Evolutionary conservation across 2,113 vertebrate genomes (phyloP).

Genomic region (Silurus meridionalis): DNA sequence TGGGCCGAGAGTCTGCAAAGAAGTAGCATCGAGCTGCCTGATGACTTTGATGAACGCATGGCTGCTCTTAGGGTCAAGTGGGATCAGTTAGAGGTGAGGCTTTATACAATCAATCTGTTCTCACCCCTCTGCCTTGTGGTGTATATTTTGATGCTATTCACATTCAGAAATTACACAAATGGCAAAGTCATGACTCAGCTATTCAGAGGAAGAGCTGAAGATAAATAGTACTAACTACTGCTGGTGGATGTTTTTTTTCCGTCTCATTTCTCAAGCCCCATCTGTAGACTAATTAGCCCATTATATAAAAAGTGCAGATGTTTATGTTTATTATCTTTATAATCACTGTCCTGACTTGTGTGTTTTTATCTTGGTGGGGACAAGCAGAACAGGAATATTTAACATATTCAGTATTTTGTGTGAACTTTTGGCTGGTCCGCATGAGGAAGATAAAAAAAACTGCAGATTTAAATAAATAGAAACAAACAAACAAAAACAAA

Average conservation of each 20-base stretch:
- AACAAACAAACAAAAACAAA: background rate
- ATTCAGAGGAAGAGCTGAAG: background rate
- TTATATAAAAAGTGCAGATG: background rate
- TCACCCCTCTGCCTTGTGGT: background rate
- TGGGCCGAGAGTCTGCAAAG: conserved; percentile 86
- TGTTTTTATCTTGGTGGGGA: background rate
- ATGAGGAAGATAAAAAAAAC: background rate
- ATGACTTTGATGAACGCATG: conserved; percentile 83
- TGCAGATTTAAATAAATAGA: background rate
- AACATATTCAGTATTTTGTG: background rate
- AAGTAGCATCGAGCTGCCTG: conserved; percentile 80
- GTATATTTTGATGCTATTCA: background rate
- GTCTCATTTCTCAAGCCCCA: background rate
- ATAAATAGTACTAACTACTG: background rate
- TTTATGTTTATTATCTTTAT: background rate
- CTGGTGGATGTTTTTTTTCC: background rate
- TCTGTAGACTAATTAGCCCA: background rate
- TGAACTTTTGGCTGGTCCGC: background rate
- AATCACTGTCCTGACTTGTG: background rate
- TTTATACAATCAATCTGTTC: conserved; percentile 10
- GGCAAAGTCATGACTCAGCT: background rate
- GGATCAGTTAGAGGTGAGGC: conserved; percentile 88
- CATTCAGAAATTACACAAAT: background rate
- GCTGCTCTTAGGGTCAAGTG: conserved; percentile 91
- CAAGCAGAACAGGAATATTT: background rate